Evolutionary conservation across 2,797 vertebrate genomes (phyloP).

Genomic region (Clarias laeviceps): DNA sequence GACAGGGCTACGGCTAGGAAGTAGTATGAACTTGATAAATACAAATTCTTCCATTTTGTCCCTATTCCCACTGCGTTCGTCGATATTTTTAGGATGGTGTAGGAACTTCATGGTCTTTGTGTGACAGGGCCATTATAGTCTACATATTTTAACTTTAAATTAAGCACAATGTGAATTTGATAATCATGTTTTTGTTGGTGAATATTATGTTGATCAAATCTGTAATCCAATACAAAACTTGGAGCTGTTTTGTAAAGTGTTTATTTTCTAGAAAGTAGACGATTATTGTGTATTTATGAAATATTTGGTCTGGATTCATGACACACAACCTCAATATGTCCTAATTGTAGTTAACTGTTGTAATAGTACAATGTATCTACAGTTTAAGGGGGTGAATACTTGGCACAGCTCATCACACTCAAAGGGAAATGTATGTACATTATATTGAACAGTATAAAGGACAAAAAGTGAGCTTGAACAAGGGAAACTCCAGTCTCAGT

Average conservation of each 20-base stretch:
- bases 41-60: too few species aligned
- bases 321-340: background rate
- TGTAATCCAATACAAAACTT: background rate
- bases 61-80: too few species aligned
- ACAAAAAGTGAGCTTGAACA: background rate
- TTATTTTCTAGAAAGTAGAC: background rate
- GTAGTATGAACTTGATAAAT: too few species aligned
- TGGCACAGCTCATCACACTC: background rate
- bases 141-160: background rate
- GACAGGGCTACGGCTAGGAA: too few species aligned
- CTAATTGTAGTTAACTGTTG: background rate
- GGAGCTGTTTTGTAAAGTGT: background rate
- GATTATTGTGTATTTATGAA: background rate
- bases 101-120: too few species aligned
- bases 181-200: background rate
- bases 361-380: background rate
- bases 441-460: background rate
- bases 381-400: background rate
- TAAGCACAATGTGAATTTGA: background rate
- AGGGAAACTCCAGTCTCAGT: conserved; percentile 1
- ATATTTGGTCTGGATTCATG: background rate
- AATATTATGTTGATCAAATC: background rate
- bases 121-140: background rate
- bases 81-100: too few species aligned
- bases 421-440: background rate